phyloP scores from a whole-genome alignment of 2,888 invertebrate genomes.

The Thumatha senex region DNA sequence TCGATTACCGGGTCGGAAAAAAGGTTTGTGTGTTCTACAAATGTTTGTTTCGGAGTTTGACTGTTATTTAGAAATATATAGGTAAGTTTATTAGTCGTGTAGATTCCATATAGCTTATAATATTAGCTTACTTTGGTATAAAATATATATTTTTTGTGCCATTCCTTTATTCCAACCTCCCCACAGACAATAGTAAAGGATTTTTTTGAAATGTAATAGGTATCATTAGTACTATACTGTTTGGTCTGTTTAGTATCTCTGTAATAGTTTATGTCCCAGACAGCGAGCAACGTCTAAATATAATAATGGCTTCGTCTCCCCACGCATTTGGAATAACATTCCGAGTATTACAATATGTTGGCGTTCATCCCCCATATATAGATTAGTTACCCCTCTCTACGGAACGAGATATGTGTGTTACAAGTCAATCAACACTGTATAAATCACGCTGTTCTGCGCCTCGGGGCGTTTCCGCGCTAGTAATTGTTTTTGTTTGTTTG shows the following conservation, averaged over 20 bases:
- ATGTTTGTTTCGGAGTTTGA: too few relatives aligned
- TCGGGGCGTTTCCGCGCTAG: background rate
- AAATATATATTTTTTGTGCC: too few relatives aligned
- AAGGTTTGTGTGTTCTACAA: too few relatives aligned
- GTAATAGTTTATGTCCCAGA: too few relatives aligned
- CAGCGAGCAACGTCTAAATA: background rate
- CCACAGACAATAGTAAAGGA: background rate
- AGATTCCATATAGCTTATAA: too few relatives aligned
- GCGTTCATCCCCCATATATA: conserved; percentile 11
- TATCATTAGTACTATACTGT: too few relatives aligned
- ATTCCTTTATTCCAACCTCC: too few relatives aligned
- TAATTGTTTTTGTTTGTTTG: background rate
- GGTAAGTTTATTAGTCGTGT: too few relatives aligned
- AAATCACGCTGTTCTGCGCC: conserved; percentile 14
- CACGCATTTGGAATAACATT: conserved; percentile 33
- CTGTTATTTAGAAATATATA: too few relatives aligned
- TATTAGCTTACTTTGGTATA: background rate
- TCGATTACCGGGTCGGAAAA: too few relatives aligned
- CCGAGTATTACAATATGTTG: conserved; percentile 30
- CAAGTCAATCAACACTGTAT: conserved; percentile 28
- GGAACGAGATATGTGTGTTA: conserved; percentile 16
- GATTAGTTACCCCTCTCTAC: conserved; percentile 22
- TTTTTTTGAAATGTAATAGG: too few relatives aligned
- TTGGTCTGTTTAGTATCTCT: too few relatives aligned
- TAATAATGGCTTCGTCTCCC: conserved; percentile 9